Evolutionary conservation across 2,797 vertebrate genomes (phyloP), one percentile per base, ranked within the genome.

Genomic region (Tympanoctomys barrerae): DNA sequence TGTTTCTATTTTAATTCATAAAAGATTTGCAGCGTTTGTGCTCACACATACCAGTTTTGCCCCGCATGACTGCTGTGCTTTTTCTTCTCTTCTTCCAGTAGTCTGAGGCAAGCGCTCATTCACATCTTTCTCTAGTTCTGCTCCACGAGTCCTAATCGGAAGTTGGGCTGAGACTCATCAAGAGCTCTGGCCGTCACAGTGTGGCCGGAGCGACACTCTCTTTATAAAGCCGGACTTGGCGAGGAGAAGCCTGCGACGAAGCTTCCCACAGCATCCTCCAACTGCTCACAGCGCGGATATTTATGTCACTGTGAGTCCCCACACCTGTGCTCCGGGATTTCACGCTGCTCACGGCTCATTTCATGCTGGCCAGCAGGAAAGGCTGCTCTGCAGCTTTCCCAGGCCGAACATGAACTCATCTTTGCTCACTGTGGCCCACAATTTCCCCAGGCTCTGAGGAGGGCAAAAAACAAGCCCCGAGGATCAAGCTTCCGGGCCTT

Each of bases 271-370:
- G 84, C 87, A 33, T 77, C 94, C 91, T 96, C 94, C 96, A 96
- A 96, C 89, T 86, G 96, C 91, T 90, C 83, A 16, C 94, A 94
- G 96, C 96, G 94, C 61, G 75, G 94, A 97, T 98, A 97, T 96
- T 96, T 95, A 95, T 94, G 95, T 96, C 96, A 96, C 86, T 96
- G 91, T 1, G 49, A 68, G 39, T 88, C 93, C 91, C 96, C 75
- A 92, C 96, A 97, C 94, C 95, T 98, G 94, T 97, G 93, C 87
- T 83, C 97, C 90, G 95, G 66, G 95, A 96, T 96, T 97, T 96
- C 95, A 97, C 70, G 97, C 87, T 80, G 92, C 94, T 98, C 92
- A 92, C 12, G 95, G 87, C 89, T 95, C 97, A 97, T 95, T 96
- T 96, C 97, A 96, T 87, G 94, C 94, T 14, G 80, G 84, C 77